Conservation (phyloP, 92 coral and sea anemone genomes). For the Chrysogorgia sp. region DNA sequence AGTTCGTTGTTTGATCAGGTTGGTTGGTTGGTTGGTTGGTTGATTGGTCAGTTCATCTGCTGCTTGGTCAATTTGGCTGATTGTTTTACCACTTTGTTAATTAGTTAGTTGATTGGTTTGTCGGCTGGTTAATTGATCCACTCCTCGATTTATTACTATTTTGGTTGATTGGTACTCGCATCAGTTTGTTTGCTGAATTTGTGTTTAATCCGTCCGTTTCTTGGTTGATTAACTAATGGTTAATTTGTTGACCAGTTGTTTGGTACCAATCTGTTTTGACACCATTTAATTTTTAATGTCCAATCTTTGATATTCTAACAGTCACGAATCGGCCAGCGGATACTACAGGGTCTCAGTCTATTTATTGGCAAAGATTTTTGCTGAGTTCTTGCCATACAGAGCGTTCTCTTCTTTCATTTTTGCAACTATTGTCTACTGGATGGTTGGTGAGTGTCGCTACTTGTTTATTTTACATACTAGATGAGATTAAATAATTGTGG, state of each 20-base stretch:
- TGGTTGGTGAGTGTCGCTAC: slow-evolving; percentile 69
- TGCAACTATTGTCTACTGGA: slow-evolving; percentile 80
- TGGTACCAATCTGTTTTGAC: neutral
- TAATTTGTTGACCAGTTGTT: too few relatives aligned
- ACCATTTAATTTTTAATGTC: neutral
- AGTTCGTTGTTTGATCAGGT: neutral
- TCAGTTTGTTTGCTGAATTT: too few relatives aligned
- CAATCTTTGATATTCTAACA: slow-evolving; percentile 12
- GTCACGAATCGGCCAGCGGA: slow-evolving; percentile 90
- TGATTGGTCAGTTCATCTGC: too few relatives aligned
- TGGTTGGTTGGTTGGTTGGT: neutral
- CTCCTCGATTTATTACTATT: too few relatives aligned
- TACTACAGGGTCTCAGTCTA: slow-evolving; percentile 87
- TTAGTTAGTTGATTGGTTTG: too few relatives aligned
- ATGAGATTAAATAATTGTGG: neutral
- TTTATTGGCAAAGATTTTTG: slow-evolving; percentile 80
- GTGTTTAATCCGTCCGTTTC: too few relatives aligned
- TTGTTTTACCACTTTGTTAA: too few relatives aligned
- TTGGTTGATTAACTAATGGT: too few relatives aligned
- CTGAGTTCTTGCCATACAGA: slow-evolving; percentile 81
- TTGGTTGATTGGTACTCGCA: too few relatives aligned
- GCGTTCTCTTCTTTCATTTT: slow-evolving; percentile 70
- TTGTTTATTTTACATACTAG: neutral
- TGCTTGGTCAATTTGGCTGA: too few relatives aligned
- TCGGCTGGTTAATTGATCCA: too few relatives aligned